A percentile compares a stretch with the other conserved stretches of the same genome.
Conservation (phyloP, 2,113 vertebrate genomes). For the Rattus norvegicus region DNA sequence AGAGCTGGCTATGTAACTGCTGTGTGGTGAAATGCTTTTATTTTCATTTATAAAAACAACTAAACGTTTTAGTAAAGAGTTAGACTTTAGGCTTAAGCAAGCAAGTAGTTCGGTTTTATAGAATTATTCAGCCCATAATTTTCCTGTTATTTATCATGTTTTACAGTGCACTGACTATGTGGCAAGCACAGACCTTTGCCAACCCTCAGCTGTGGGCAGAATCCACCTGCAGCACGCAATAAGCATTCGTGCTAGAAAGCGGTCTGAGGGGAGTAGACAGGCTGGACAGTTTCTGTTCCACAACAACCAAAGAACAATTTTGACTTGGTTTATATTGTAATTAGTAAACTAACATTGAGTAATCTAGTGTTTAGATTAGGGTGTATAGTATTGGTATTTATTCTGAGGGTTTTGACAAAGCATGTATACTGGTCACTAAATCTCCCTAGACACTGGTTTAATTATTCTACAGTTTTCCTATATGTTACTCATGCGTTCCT, state of each 20-base stretch:
- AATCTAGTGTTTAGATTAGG: neutral
- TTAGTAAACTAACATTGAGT: neutral
- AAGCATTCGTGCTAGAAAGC: neutral
- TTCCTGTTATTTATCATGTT: neutral
- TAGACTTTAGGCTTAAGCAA: neutral
- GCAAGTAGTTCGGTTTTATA: neutral
- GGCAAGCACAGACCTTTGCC: neutral
- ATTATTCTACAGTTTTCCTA: neutral
- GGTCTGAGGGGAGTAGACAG: neutral
- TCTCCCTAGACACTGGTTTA: neutral
- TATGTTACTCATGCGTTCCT: neutral
- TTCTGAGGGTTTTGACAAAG: neutral
- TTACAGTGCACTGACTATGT: neutral
- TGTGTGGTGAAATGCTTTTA: constrained; percentile 59
- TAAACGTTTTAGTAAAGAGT: constrained; percentile 4
- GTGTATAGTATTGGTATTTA: neutral
- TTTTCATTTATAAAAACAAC: constrained; percentile 15
- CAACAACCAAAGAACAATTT: neutral
- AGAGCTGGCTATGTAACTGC: constrained; percentile 68
- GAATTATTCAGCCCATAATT: neutral
- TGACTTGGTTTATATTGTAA: neutral
- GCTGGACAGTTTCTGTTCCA: neutral
- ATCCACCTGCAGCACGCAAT: neutral
- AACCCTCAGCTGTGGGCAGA: neutral
- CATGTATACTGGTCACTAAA: neutral